Percentiles rank a stretch among this genome's conserved stretches.
Evolutionary conservation across 2,797 vertebrate species (phyloP).

Genomic region (Bradypus variegatus): DNA sequence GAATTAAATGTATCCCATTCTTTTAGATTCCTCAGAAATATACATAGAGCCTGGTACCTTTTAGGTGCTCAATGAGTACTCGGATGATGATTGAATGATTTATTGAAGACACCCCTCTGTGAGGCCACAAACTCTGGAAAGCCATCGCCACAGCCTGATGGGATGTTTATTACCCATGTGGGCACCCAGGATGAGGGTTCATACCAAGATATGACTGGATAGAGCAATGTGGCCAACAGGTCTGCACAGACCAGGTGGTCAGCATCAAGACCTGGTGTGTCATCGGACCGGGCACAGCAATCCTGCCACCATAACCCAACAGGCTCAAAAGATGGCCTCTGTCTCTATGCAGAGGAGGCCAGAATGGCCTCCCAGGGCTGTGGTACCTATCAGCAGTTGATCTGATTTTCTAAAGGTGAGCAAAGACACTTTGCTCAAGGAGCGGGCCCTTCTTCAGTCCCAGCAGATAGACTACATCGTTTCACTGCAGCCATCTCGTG

Average conservation of each 20-base stretch:
- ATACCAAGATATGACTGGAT: not conserved
- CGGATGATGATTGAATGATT: not conserved
- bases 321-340: not conserved
- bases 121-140: not conserved
- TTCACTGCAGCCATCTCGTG: slow-evolving; percentile 29
- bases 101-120: not conserved
- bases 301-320: not conserved
- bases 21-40: too few species aligned
- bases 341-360: not conserved
- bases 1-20: too few species aligned
- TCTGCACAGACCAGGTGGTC: not conserved
- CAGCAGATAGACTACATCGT: not conserved
- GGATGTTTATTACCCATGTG: not conserved
- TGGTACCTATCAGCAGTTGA: not conserved
- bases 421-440: not conserved
- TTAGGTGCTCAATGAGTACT: not conserved
- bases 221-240: not conserved
- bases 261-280: not conserved
- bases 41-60: too few species aligned
- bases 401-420: not conserved
- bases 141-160: not conserved
- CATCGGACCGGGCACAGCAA: not conserved
- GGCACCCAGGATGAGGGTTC: not conserved
- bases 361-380: not conserved
- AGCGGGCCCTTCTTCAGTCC: not conserved